Conservation (phyloP, 1,140 invertebrate genomes). For the Eumeta japonica region DNA sequence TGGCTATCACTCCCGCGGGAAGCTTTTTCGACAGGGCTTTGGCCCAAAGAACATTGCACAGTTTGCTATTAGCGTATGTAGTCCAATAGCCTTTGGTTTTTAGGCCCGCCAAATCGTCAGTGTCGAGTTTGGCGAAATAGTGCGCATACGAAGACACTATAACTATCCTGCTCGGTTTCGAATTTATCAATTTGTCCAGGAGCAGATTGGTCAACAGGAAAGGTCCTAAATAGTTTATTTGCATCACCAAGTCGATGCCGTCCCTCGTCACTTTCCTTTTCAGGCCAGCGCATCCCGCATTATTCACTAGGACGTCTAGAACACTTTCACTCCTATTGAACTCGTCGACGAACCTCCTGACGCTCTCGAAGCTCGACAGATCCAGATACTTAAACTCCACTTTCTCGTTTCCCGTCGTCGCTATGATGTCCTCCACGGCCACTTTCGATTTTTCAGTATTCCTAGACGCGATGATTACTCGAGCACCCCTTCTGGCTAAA, state of each 20-base stretch:
- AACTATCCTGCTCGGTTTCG: constrained; percentile 63
- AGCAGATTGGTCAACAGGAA: constrained; percentile 67
- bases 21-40: constrained; percentile 61
- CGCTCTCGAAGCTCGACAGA: constrained; percentile 25
- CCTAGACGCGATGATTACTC: constrained; percentile 68
- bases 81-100: constrained; percentile 48
- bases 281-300: constrained; percentile 59
- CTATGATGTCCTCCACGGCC: constrained; percentile 32
- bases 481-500: constrained; percentile 63
- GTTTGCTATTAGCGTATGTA: constrained; percentile 67
- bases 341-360: constrained; percentile 26
- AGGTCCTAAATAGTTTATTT: constrained; percentile 67
- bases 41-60: constrained; percentile 70
- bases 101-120: constrained; percentile 61
- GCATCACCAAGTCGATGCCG: constrained; percentile 62
- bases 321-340: constrained; percentile 44
- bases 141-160: constrained; percentile 69
- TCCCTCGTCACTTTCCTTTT: constrained; percentile 54
- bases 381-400: constrained; percentile 30
- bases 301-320: constrained; percentile 71
- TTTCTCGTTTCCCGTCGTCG: constrained; percentile 25
- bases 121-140: constrained; percentile 54
- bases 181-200: constrained; percentile 48
- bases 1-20: constrained; percentile 56
- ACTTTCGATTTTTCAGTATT: constrained; percentile 55